Base-by-base conservation (phyloP, 2,113 vertebrate species). In the Oryzias woworae region DNA sequence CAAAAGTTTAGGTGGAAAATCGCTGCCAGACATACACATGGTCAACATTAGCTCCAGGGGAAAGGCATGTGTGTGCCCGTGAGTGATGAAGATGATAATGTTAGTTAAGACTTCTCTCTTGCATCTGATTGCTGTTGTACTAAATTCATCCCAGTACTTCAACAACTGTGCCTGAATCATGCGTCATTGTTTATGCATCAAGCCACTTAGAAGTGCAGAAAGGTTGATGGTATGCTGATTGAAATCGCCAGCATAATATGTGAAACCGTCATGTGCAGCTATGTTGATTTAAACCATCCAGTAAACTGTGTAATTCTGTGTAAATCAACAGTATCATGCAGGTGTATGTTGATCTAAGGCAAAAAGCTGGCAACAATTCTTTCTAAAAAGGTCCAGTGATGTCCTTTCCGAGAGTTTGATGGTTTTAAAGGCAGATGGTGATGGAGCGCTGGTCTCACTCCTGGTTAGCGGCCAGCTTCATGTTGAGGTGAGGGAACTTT, bases 21-120 rank as follows among this genome's bases (percentile, higher is more conserved):
- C 66, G 61, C 77, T 76, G 59, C 64, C 67, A 82, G 81, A 82
- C 43, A 70, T 50, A 67, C 83, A 87, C 57, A 68, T 80, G 68
- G 77, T 60, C 72, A 67, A 67, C 77, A 82, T 83, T 84, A 80
- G 62, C 69, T 55, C 22, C 36, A 26, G 8, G 26, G 44, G 51
- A 53, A 41, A 17, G 24, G 47, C 53, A 42, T 44, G 57, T 45
- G 43, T 41, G 50, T 24, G 26, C 24, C 46, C 36, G 49, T 28
- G 15, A 59, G 53, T 28, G 15, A 59, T 43, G 28, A 68, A 28
- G 53, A 69, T 66, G 47, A 66, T 20, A 63, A 22, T 4, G 45
- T 59, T 45, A 53, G 46, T 24, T 41, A 45, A 44, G 44, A 41
- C 13, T 15, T 49, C 48, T 16, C 47, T 18, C 47, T 14, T 58